Base-by-base conservation (phyloP, 1,140 invertebrate species). In the Megalopta genalis region DNA sequence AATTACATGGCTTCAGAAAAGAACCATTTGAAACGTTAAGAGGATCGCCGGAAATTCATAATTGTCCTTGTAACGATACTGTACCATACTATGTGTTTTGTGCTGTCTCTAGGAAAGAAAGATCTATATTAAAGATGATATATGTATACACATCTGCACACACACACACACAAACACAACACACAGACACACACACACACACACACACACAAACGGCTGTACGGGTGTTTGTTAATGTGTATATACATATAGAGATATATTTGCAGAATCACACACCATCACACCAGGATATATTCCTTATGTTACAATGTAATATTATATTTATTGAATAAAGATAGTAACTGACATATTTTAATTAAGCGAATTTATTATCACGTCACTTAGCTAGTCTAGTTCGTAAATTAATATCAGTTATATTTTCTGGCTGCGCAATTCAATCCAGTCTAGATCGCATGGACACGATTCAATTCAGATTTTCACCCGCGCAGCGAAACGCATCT, bases 251-350 rank as follows among this genome's bases (percentile, higher is more conserved):
- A 86, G 46, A 81, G 46, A 80, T 85, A 73, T 80, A 82, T 86
- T 77, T 87, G 74, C 42, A 57, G 68, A 73, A 57, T 83, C 64
- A 63, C 60, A 83, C 64, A 85, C 81, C 77, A 80, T 25, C 64
- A 46, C 63, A 42, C 37, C 81, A 81, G 75, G 81, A 83, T 86
- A 87, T 86, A 87, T 86, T 87, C 82, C 82, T 89, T 88, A 82
- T 78, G 86, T 89, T 89, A 88, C 73, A 52, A 88, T 89, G 88
- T 89, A 89, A 88, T 83, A 88, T 87, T 89, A 89, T 89, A 89
- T 89, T 89, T 89, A 89, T 89, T 89, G 82, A 89, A 88, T 88
- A 89, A 89, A 88, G 64, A 84, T 88, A 89, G 80, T 85, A 83
- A 88, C 77, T 88, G 86, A 84, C 81, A 75, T 88, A 88, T 88